Evolutionary conservation across 2,888 invertebrate species (phyloP), one percentile per base, ranked within the genome.

Genomic region (Thysanoteuthis rhombus): DNA sequence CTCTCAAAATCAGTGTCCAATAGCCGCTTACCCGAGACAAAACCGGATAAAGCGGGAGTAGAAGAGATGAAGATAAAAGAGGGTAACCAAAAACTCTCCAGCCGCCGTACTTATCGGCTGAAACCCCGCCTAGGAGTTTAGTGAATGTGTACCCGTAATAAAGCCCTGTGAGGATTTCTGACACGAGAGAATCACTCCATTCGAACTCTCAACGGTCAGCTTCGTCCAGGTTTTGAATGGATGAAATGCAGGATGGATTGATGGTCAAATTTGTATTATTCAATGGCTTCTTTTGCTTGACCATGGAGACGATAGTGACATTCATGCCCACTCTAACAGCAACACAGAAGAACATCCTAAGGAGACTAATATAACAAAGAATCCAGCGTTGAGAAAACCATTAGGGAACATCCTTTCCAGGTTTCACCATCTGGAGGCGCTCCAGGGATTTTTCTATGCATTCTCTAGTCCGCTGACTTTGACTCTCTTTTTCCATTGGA

Each of bases 251-350:
- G n/a, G 75, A 16, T 36, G 75, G 36, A 16, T 75, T 16, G 12
- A 75, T n/a, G 12, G 75, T 75, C 32, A 19, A 1, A 39, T 10
- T 28, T 8, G 0, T 16, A 42, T 75, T n/a, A 10, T 91, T 39
- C 12, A 92, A 10, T 1, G 40, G 45, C 32, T 93, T 25, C n/a
- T 90, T 90, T 52, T 94, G 25, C 93, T 95, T 95, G 42, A 95
- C 94, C 95, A 95, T 95, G 91, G 95, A 95, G 12, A 96, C 95
- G 52, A 96, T 94, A 16, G 95, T 95, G 12, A 96, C 95, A 90
- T 95, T 96, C 75, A 96, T 94, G 92, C 95, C 95, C 5, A 95
- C 95, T 90, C 98, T 97, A 94, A 98, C 97, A 12, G 95, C 94
- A 93, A 95, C 95, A 19, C 95, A 94, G 19, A 94, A 95, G 40